phyloP scores from a whole-genome alignment of 2,888 invertebrate species.

The Eristalis arbustorum region DNA sequence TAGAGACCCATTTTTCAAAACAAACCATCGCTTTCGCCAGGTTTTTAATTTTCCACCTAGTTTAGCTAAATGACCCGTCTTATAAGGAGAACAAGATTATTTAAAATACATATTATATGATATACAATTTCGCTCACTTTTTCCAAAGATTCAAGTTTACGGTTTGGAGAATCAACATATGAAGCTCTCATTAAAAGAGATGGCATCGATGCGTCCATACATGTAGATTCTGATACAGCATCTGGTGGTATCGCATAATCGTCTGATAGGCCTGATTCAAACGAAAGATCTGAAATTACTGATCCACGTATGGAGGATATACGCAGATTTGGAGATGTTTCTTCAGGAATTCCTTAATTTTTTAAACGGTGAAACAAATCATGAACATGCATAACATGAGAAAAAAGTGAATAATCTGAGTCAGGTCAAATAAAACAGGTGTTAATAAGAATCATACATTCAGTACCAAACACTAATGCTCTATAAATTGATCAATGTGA shows the following conservation, averaged over 20 bases:
- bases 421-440: too few relatives aligned
- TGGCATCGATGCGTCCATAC: slow-evolving; percentile 88
- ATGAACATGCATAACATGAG: too few relatives aligned
- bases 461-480: too few relatives aligned
- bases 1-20: slow-evolving; percentile 94
- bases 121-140: slow-evolving; percentile 81
- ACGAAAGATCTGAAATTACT: slow-evolving; percentile 90
- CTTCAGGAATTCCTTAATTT: slow-evolving; percentile 59
- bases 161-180: slow-evolving; percentile 83
- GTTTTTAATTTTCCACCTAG: slow-evolving; percentile 97
- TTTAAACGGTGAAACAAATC: too few relatives aligned
- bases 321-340: slow-evolving; percentile 73
- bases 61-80: slow-evolving; percentile 91
- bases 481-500: too few relatives aligned
- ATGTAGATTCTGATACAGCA: slow-evolving; percentile 90
- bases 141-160: slow-evolving; percentile 89
- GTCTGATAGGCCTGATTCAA: slow-evolving; percentile 96
- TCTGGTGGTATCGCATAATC: slow-evolving; percentile 98
- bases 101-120: background rate
- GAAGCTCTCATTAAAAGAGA: slow-evolving; percentile 84
- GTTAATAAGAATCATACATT: too few relatives aligned
- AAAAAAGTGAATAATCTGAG: too few relatives aligned
- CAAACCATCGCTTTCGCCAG: slow-evolving; percentile 98
- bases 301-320: slow-evolving; percentile 78
- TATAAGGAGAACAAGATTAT: background rate